A percentile compares a stretch with the other conserved stretches of the same genome.
phyloP scores from a whole-genome alignment of 2,113 vertebrate species.

The Cryptoleucopteryx plumbea region DNA sequence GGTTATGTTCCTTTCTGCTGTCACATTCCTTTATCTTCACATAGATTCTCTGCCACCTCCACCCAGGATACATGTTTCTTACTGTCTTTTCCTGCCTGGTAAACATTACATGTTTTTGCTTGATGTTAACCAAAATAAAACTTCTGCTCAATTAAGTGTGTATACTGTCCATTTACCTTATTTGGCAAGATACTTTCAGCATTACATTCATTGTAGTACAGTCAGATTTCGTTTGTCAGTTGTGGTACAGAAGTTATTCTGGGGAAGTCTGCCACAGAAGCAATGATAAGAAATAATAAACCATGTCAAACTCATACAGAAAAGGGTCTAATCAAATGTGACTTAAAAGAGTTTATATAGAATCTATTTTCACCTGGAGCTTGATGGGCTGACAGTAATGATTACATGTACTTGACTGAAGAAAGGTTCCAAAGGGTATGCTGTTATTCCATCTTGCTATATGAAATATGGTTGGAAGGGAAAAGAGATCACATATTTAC shows the following conservation, averaged over 20 bases:
- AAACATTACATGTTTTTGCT: background rate
- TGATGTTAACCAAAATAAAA: background rate
- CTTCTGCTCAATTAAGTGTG: background rate
- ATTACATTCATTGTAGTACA: background rate
- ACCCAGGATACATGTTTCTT: background rate
- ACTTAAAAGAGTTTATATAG: conserved; percentile 35
- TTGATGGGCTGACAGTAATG: conserved; percentile 41
- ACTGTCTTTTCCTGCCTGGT: background rate
- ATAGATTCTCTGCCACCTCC: background rate
- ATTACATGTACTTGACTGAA: conserved; percentile 34
- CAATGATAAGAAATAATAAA: conserved; percentile 17
- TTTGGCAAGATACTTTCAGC: background rate
- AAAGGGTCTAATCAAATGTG: conserved; percentile 39
- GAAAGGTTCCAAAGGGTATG: conserved; percentile 8
- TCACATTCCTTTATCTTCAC: background rate
- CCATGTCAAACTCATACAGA: background rate
- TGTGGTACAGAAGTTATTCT: background rate
- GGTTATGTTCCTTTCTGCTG: background rate
- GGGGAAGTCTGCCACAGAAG: background rate
- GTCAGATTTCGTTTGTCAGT: background rate
- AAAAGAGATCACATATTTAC: background rate
- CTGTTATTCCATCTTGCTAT: background rate
- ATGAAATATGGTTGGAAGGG: background rate
- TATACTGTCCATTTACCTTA: background rate
- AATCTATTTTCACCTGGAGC: conserved; percentile 44